A percentile compares a stretch with the other conserved stretches of the same genome.
Evolutionary conservation across 2,888 invertebrate genomes (phyloP).

Genomic region (Drosophila borealis): DNA sequence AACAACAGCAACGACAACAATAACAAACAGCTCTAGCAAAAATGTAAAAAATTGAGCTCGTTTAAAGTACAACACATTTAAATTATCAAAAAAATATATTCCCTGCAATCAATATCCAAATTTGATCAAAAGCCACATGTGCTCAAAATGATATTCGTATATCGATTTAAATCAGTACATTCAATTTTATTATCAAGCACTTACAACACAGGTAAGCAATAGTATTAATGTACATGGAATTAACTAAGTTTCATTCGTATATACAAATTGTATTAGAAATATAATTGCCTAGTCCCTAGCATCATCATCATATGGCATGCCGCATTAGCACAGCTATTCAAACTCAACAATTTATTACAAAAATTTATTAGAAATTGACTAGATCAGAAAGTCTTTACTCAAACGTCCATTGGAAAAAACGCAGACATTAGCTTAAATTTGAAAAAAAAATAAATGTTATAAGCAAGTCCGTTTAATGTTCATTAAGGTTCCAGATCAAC

Average conservation of each 20-base stretch:
- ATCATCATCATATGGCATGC: not conserved
- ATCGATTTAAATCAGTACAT: not conserved
- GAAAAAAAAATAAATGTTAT: too few relatives aligned
- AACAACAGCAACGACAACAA: constrained; percentile 18
- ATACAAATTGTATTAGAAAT: not conserved
- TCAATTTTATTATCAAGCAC: not conserved
- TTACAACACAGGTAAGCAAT: constrained; percentile 2
- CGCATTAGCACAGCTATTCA: constrained; percentile 21
- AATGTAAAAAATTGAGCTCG: constrained; percentile 1
- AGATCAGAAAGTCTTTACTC: too few relatives aligned
- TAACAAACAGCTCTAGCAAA: constrained; percentile 27
- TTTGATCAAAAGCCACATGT: constrained; percentile 1
- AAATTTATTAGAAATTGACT: too few relatives aligned
- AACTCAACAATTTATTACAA: too few relatives aligned
- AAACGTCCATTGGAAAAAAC: too few relatives aligned
- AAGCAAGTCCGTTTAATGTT: too few relatives aligned
- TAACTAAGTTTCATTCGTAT: not conserved
- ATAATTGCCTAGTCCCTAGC: not conserved
- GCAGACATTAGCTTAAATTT: too few relatives aligned
- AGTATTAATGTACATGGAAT: constrained; percentile 7
- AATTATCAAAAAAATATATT: not conserved
- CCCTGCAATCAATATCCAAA: constrained; percentile 3
- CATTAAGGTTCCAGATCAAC: not conserved
- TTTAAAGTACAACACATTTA: not conserved
- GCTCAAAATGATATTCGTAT: constrained; percentile 2